A percentile compares a stretch with the other conserved stretches of the same genome.
phyloP scores from a whole-genome alignment of 1,140 invertebrate genomes.

The Lepidurus arcticus region DNA sequence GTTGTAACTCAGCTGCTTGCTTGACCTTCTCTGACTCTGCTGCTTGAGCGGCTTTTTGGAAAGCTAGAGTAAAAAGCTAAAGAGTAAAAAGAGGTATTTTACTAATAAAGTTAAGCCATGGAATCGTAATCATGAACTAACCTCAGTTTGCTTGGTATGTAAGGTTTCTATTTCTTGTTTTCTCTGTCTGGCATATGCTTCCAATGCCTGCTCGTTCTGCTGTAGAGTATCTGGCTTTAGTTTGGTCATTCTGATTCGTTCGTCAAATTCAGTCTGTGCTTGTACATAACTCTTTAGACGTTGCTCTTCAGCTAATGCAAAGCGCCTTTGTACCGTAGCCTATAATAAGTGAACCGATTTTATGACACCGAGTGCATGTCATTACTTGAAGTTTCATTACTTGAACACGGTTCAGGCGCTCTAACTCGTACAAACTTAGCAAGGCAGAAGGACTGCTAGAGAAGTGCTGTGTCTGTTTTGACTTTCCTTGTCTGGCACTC shows the following conservation, averaged over 20 bases:
- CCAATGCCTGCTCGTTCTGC: background rate
- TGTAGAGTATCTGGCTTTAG: background rate
- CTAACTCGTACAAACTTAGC: background rate
- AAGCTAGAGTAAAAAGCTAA: background rate
- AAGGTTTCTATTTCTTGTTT: background rate
- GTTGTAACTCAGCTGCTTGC: background rate
- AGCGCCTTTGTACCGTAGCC: background rate
- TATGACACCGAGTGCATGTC: background rate
- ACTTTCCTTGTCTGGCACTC: background rate
- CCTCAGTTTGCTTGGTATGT: background rate
- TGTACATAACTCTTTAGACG: background rate
- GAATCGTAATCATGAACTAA: background rate
- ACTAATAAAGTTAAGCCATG: background rate
- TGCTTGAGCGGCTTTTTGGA: background rate
- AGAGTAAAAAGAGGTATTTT: background rate
- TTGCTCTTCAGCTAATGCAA: background rate
- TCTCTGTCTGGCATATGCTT: conserved; percentile 6
- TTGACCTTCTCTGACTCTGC: background rate
- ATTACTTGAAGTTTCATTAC: background rate
- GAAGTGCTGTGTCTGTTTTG: background rate
- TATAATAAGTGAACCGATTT: background rate
- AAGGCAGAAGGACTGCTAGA: background rate
- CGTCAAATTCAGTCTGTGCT: background rate
- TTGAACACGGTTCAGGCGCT: background rate
- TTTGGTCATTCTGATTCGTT: background rate